Evolutionary conservation across 2,113 vertebrate genomes (phyloP).

Genomic region (Zosterops hypoxanthus): DNA sequence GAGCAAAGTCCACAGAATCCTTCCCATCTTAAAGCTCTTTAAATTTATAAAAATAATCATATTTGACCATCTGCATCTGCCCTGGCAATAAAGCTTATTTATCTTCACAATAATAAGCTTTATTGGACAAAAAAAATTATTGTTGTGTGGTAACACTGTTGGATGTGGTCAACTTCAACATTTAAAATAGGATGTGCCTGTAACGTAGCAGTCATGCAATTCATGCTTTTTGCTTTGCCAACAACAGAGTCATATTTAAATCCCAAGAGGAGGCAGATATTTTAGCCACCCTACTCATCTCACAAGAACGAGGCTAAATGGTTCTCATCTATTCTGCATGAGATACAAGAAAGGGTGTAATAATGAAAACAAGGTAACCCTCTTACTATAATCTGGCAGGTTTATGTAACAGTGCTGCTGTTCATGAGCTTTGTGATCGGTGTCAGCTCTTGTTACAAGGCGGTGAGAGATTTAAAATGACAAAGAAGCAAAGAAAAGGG

Average conservation of each 20-base stretch:
- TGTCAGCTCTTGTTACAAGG: not conserved
- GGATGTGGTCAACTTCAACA: not conserved
- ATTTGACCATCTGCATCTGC: not conserved
- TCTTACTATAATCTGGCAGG: constrained; percentile 12
- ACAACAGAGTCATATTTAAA: constrained; percentile 15
- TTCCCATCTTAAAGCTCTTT: not conserved
- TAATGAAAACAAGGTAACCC: constrained; percentile 42
- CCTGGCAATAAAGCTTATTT: not conserved
- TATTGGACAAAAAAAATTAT: no score
- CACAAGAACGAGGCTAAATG: constrained; percentile 9
- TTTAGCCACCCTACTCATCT: constrained; percentile 16
- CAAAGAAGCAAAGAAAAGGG: not conserved
- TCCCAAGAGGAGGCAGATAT: not conserved
- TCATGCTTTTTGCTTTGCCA: constrained; percentile 38
- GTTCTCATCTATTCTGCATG: constrained; percentile 24
- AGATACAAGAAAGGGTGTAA: constrained; percentile 20
- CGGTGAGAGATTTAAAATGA: not conserved
- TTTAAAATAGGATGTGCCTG: not conserved
- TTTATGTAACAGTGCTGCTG: not conserved
- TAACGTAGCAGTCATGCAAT: not conserved
- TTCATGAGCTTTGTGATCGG: not conserved
- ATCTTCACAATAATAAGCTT: not conserved
- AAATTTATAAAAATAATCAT: not conserved
- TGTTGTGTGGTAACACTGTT: not conserved
- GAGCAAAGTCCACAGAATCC: not conserved